These are phyloP conservation scores for Sphecodes monilicornis DNA, from an alignment of 2,888 invertebrate genomes.

Conservation along the genomic window DNA sequence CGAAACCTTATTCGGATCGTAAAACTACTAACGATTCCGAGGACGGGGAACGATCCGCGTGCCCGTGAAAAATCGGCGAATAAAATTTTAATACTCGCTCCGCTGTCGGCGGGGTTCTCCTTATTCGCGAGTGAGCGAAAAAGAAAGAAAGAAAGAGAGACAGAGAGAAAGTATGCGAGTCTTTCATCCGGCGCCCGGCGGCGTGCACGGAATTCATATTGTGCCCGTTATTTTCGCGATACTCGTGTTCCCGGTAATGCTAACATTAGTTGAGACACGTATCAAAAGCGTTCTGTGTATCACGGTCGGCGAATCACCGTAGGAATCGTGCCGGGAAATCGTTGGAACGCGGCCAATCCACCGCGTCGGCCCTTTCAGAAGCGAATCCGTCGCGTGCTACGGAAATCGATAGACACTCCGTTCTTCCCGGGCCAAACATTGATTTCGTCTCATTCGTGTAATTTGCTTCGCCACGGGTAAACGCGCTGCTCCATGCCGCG, in stretches of 20 bases:
- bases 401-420: conserved; percentile 59
- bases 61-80: not conserved
- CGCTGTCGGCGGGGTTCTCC: not conserved
- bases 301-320: conserved; percentile 52
- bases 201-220: conserved; percentile 33
- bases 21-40: not conserved
- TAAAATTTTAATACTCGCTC: not conserved
- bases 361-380: conserved; percentile 56
- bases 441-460: conserved; percentile 56
- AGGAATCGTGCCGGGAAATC: conserved; percentile 60
- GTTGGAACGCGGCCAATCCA: conserved; percentile 64
- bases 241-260: conserved; percentile 46
- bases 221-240: conserved; percentile 48
- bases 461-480: conserved; percentile 38
- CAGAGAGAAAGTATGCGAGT: not conserved
- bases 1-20: conserved; percentile 7
- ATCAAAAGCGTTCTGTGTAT: conserved; percentile 61
- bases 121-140: not conserved
- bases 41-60: not conserved
- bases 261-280: conserved; percentile 59
- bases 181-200: conserved; percentile 1
- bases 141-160: not conserved
- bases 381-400: conserved; percentile 58
- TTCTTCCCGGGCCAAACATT: conserved; percentile 50
- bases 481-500: conserved; percentile 23